Evolutionary conservation across 2,797 vertebrate genomes (phyloP).

Genomic region (Odontamblyopus lacepedii): DNA sequence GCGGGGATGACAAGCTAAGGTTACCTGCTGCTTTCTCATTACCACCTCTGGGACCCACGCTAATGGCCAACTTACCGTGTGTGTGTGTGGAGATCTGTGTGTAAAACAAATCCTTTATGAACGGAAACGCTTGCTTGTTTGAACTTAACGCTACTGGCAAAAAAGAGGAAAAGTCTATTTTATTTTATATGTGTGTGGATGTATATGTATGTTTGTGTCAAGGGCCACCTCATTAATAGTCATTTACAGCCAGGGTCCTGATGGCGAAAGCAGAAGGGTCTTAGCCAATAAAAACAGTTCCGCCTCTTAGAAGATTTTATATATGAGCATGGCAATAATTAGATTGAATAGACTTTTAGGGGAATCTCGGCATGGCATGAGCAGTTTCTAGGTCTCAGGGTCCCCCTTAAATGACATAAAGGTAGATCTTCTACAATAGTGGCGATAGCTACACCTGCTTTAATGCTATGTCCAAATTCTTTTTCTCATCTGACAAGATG

Average conservation of each 20-base stretch:
- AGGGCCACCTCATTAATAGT: conserved; percentile 31
- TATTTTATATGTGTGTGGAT: conserved; percentile 18
- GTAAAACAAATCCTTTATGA: conserved; percentile 52
- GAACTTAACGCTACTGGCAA: conserved; percentile 64
- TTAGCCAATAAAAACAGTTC: conserved; percentile 39
- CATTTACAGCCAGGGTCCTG: conserved; percentile 42
- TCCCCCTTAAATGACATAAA: neutral
- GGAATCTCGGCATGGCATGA: neutral
- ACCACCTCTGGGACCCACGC: conserved; percentile 49
- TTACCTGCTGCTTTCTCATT: conserved; percentile 71
- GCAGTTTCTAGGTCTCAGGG: neutral
- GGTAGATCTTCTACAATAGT: neutral
- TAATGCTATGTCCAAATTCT: neutral
- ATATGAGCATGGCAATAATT: neutral
- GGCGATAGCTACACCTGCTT: neutral
- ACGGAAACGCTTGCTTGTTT: conserved; percentile 67
- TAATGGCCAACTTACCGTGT: conserved; percentile 38
- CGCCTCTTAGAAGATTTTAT: conserved; percentile 4
- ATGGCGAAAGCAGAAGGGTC: conserved; percentile 27
- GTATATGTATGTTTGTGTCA: conserved; percentile 12
- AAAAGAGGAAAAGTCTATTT: conserved; percentile 23
- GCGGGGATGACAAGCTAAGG: conserved; percentile 46
- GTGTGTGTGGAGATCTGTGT: conserved; percentile 27
- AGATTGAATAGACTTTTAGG: neutral
- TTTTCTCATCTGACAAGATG: no score